Evolutionary conservation across 2,888 invertebrate genomes (phyloP).

Genomic region (Lacanobia oleracea): DNA sequence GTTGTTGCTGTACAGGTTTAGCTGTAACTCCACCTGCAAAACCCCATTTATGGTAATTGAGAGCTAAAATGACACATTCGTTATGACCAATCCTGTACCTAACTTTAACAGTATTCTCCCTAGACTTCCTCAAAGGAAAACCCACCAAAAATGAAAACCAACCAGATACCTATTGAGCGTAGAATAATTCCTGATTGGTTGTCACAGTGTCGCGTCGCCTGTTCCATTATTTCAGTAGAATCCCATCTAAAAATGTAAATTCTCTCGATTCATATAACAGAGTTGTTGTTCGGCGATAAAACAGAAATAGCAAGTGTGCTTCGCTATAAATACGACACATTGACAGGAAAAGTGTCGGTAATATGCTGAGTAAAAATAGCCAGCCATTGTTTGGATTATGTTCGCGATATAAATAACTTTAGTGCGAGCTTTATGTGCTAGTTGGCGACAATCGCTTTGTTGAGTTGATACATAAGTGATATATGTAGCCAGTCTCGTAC

Average conservation of each 20-base stretch:
- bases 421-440: slow-evolving; percentile 52
- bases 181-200: neutral
- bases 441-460: slow-evolving; percentile 55
- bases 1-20: neutral
- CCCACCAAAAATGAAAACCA: neutral
- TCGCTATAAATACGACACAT: slow-evolving; percentile 53
- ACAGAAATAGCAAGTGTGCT: slow-evolving; percentile 50
- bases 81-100: neutral
- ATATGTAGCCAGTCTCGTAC: neutral
- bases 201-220: neutral
- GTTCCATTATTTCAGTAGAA: neutral
- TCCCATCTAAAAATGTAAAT: slow-evolving; percentile 34
- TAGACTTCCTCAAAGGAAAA: neutral
- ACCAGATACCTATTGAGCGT: neutral
- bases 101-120: neutral
- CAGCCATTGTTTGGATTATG: slow-evolving; percentile 61
- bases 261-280: slow-evolving; percentile 1
- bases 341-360: slow-evolving; percentile 58
- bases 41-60: slow-evolving; percentile 5
- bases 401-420: slow-evolving; percentile 61
- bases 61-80: neutral
- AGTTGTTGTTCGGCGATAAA: slow-evolving; percentile 54
- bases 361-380: slow-evolving; percentile 57
- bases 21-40: neutral
- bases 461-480: slow-evolving; percentile 8